Evolutionary conservation across 2,113 vertebrate genomes (phyloP).

Genomic region (Phrynocephalus versicolor): DNA sequence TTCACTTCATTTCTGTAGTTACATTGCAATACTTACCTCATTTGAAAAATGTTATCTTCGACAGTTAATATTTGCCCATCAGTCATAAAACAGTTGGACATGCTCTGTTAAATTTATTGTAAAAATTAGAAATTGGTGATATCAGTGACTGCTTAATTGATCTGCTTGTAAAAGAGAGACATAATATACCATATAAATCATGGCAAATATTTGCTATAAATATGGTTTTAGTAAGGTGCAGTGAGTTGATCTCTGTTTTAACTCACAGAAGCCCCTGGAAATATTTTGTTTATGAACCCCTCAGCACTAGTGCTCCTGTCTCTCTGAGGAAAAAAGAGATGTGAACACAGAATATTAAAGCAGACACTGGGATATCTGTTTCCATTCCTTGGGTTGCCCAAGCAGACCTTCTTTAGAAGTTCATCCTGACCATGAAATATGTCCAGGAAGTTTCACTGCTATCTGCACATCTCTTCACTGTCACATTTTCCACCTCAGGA

Average conservation of each 20-base stretch:
- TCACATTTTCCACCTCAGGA: background rate
- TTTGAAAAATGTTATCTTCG: slow-evolving; percentile 29
- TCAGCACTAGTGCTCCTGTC: background rate
- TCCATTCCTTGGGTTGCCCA: background rate
- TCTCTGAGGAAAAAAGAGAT: background rate
- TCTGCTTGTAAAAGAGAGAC: slow-evolving; percentile 18
- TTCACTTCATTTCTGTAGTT: slow-evolving; percentile 15
- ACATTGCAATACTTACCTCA: slow-evolving; percentile 30
- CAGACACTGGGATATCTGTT: background rate
- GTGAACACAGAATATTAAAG: background rate
- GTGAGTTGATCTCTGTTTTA: background rate
- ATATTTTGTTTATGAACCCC: background rate
- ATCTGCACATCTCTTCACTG: background rate
- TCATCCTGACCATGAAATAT: background rate
- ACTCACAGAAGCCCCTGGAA: background rate
- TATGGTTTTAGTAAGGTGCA: slow-evolving; percentile 20
- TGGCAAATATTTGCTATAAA: slow-evolving; percentile 41
- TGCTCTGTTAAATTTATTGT: slow-evolving; percentile 24
- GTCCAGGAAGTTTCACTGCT: background rate
- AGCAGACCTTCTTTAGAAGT: background rate
- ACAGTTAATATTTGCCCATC: slow-evolving; percentile 28
- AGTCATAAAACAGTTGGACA: slow-evolving; percentile 19
- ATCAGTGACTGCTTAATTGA: slow-evolving; percentile 54
- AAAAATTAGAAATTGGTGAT: slow-evolving; percentile 45
- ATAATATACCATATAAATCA: slow-evolving; percentile 49